Percentiles rank a stretch among this genome's conserved stretches.
Conservation (phyloP, 2,888 invertebrate species). For the Candidula unifasciata region DNA sequence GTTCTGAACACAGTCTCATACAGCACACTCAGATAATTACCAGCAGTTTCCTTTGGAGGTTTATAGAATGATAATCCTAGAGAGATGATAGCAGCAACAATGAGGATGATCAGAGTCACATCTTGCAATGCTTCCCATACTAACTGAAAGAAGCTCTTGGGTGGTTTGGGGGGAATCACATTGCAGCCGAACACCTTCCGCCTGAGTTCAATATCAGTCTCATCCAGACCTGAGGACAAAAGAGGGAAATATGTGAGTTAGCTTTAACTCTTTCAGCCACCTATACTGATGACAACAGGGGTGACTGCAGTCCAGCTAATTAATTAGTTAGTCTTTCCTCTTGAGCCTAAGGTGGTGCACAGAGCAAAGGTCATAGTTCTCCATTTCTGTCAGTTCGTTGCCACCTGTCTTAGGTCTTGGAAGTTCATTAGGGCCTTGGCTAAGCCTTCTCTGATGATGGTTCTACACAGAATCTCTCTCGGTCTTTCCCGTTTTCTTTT, state of each 20-base stretch:
- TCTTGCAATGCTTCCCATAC: slow-evolving; percentile 99
- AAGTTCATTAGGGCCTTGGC: no score
- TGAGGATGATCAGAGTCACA: slow-evolving; percentile 98
- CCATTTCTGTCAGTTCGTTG: no score
- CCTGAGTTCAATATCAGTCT: slow-evolving; percentile 93
- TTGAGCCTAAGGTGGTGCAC: no score
- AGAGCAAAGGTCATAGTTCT: no score
- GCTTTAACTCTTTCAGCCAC: no score
- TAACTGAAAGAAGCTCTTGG: slow-evolving; percentile 98
- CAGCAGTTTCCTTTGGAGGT: slow-evolving; percentile 64
- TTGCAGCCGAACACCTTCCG: slow-evolving; percentile 98
- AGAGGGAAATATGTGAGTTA: neutral
- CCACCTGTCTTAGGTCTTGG: no score
- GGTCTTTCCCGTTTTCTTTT: no score
- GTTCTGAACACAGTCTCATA: neutral
- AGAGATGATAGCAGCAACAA: slow-evolving; percentile 98
- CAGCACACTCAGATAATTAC: slow-evolving; percentile 26
- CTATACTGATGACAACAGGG: no score
- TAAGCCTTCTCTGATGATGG: no score
- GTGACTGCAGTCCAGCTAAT: no score
- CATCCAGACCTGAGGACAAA: slow-evolving; percentile 89
- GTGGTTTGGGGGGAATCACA: slow-evolving; percentile 98
- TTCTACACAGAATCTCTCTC: no score
- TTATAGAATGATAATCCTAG: slow-evolving; percentile 90
- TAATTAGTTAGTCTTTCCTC: no score